Base-by-base conservation (phyloP, 2,888 invertebrate species). In the Teleiodes luculella region DNA sequence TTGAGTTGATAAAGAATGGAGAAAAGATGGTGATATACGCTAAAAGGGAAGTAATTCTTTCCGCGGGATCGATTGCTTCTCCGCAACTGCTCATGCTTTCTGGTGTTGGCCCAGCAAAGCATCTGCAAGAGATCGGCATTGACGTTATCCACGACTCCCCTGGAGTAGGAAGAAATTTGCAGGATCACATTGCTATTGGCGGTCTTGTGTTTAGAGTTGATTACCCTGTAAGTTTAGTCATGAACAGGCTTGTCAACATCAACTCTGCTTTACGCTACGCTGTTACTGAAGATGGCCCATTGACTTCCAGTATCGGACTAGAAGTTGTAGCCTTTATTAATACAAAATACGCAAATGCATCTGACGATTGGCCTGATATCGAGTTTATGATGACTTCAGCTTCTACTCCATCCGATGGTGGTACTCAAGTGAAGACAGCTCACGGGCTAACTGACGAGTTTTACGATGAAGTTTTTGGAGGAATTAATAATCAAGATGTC, bases 81-180 rank as follows among this genome's bases (percentile, higher is more conserved):
- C 98, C 98, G 0, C 98, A 99, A 68, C 77, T 99, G 8, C 90
- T 99, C 54, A 95, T 98, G 95, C 86, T 99, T 67, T 94, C 93
- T 30, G 99, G 99, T 0, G 86, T 98, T 2, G 97, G 97, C 1
- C 95, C 96, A 0, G 91, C 87, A 18, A 78, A 91, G n/a, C 95
- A 97, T 72, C 83, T 97, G 3, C 75, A 90, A 58, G 92, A 95
- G 61, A 90, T 94, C 8, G 94, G 94, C 0, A 91, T 96, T 47
- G 92, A 93, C 8, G 92, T 96, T 37, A 90, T 97, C 3, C 92
- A 92, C 31, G 93, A 96, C 80, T 91, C 94, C 33, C 95, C 95
- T 0, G 96, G 96, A 1, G 97, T 97, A 0, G 97, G 97, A 0
- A 91, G 92, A 72, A 97, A 97, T 78, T 88, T 97, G 37, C 96